Evolutionary conservation across 2,888 invertebrate species (phyloP).

Genomic region (Trissolcus japonicus): DNA sequence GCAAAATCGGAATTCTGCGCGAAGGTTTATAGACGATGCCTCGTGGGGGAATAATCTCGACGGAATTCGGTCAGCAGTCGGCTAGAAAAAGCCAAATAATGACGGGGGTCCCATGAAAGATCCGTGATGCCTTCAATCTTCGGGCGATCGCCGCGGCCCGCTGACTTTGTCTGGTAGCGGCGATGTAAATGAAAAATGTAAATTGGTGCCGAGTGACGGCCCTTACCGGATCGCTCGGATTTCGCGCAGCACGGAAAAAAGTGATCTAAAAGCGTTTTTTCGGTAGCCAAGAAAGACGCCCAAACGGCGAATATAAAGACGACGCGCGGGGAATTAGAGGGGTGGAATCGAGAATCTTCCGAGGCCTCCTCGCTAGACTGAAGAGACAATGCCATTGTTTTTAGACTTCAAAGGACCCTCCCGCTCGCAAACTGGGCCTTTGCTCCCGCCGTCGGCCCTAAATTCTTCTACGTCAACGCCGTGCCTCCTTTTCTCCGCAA

Average conservation of each 20-base stretch:
- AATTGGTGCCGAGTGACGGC: slow-evolving; percentile 70
- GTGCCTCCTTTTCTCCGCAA: slow-evolving; percentile 62
- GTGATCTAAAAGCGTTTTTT: slow-evolving; percentile 63
- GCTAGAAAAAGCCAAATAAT: slow-evolving; percentile 69
- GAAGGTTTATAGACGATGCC: slow-evolving; percentile 61
- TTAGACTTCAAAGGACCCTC: slow-evolving; percentile 75
- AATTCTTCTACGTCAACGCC: slow-evolving; percentile 76
- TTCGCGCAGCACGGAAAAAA: slow-evolving; percentile 65
- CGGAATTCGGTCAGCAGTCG: slow-evolving; percentile 59
- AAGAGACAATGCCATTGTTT: slow-evolving; percentile 77
- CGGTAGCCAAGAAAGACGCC: slow-evolving; percentile 58
- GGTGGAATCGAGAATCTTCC: slow-evolving; percentile 63
- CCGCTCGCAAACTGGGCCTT: slow-evolving; percentile 74
- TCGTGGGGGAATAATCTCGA: slow-evolving; percentile 40
- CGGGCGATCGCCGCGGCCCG: slow-evolving; percentile 43
- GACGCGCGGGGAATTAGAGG: slow-evolving; percentile 45
- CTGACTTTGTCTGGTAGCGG: slow-evolving; percentile 57
- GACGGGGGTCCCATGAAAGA: slow-evolving; percentile 54
- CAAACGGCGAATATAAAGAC: slow-evolving; percentile 53
- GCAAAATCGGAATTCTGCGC: slow-evolving; percentile 47
- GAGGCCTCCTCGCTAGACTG: slow-evolving; percentile 71
- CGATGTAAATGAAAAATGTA: slow-evolving; percentile 71
- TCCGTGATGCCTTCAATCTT: slow-evolving; percentile 58
- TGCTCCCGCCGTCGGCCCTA: slow-evolving; percentile 76
- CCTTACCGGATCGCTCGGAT: slow-evolving; percentile 66